Evolutionary conservation across 1,140 invertebrate species (phyloP).

Genomic region (Lepidurus arcticus): DNA sequence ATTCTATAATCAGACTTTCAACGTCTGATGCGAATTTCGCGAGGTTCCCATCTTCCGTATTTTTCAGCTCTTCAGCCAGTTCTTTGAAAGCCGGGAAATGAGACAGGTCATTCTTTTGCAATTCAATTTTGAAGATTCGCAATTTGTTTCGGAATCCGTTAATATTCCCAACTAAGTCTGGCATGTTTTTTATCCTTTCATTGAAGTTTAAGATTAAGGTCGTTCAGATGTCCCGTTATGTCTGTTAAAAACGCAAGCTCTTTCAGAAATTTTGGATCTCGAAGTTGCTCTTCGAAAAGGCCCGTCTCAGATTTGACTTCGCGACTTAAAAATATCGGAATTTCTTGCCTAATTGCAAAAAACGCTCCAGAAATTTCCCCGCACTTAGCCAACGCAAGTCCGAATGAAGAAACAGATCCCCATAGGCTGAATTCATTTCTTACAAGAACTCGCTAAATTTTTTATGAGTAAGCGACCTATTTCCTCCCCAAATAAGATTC

Average conservation of each 20-base stretch:
- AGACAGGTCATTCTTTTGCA: no score
- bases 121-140: no score
- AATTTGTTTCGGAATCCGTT: no score
- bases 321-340: constrained; percentile 7
- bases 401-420: constrained; percentile 25
- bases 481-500: constrained; percentile 11
- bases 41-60: no score
- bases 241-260: constrained; percentile 28
- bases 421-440: constrained; percentile 32
- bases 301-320: constrained; percentile 24
- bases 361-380: constrained; percentile 30
- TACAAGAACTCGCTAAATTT: constrained; percentile 1
- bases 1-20: no score
- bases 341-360: constrained; percentile 33
- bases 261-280: constrained; percentile 30
- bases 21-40: no score
- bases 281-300: constrained; percentile 30
- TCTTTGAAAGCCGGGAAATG: no score
- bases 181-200: no score
- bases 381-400: constrained; percentile 33
- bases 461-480: constrained; percentile 10
- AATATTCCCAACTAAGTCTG: no score
- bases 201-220: background rate
- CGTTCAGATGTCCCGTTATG: background rate
- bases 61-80: no score